Base-by-base conservation (phyloP, 2,113 vertebrate species). In the Edolisoma coerulescens region DNA sequence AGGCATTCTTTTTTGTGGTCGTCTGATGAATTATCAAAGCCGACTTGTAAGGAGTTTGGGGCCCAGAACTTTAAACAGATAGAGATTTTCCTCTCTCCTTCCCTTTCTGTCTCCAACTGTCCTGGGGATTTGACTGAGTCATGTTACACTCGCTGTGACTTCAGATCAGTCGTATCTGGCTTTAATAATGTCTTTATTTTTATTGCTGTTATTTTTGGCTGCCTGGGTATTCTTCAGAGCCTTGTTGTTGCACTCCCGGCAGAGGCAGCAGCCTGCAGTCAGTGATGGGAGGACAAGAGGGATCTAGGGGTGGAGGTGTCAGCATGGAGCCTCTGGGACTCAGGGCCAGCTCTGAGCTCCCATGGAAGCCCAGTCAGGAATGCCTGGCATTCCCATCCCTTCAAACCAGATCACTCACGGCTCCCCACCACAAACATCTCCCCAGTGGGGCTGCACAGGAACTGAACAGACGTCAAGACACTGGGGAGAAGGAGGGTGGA, bases 1-100 rank as follows among this genome's bases (percentile, higher is more conserved):
- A 98, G 97, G 97, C 95, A 97, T 96, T 98, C 96, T 98, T 98
- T 97, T 96, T 95, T 98, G 97, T 97, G 97, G 98, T 98, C 16
- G 93, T 97, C 94, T 95, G 97, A 98, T 98, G 97, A 97, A 98
- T 98, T 97, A 98, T 97, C 93, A 95, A 97, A 97, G 96, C 75
- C 11, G 61, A 96, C 95, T 95, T 95, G 96, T 89, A 95, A 97
- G 96, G 95, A 96, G 91, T 96, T 96, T 97, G 95, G 76, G 89
- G 95, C 89, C 97, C 94, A 97, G 96, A 94, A 97, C 93, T 97
- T 97, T 93, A 96, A 98, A 96, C 92, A 95, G 94, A 96, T 97
- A 95, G 94, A 96, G 97, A 95, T 95, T 96, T 97, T 95, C 93
- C 75, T 75, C 87, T 93, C 93, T 84, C 87, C 97, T 96, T 94